phyloP scores from a whole-genome alignment of 2,888 invertebrate species.

The Sinelater perroti region DNA sequence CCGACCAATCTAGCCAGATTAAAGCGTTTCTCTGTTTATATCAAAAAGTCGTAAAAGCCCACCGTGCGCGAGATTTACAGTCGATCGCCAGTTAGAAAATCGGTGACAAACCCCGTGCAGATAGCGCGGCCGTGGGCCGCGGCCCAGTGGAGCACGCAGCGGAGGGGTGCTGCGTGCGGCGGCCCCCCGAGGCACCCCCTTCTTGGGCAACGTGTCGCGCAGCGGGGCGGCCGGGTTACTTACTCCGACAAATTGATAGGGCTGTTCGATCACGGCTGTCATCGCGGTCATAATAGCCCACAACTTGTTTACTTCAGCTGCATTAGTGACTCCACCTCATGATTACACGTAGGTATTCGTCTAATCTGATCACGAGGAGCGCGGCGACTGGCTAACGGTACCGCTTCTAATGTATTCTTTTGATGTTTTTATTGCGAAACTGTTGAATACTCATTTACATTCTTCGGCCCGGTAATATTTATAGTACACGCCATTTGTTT shows the following conservation, averaged over 20 bases:
- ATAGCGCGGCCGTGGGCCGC: no score
- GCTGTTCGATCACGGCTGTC: conserved; percentile 44
- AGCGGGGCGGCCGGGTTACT: conserved; percentile 31
- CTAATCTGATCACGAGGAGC: conserved; percentile 31
- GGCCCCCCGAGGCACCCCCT: conserved; percentile 37
- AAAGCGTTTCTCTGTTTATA: no score
- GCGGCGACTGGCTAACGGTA: conserved; percentile 27
- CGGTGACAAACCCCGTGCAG: no score
- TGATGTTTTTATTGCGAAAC: conserved; percentile 32
- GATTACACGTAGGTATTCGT: conserved; percentile 21
- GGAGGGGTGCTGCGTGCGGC: conserved; percentile 35
- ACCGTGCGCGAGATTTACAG: no score
- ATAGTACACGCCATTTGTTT: conserved; percentile 22
- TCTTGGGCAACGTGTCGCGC: conserved; percentile 41
- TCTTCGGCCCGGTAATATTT: conserved; percentile 23
- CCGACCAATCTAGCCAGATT: no score
- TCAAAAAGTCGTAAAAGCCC: no score
- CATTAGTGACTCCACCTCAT: conserved; percentile 35
- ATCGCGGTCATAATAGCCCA: conserved; percentile 41
- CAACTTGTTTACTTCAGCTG: conserved; percentile 32
- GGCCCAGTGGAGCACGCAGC: no score
- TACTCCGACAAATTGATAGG: conserved; percentile 42
- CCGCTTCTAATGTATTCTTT: conserved; percentile 29
- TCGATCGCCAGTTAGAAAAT: no score
- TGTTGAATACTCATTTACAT: conserved; percentile 30